Evolutionary conservation across 2,888 invertebrate species (phyloP).

Genomic region (Trachelus iudaicus): DNA sequence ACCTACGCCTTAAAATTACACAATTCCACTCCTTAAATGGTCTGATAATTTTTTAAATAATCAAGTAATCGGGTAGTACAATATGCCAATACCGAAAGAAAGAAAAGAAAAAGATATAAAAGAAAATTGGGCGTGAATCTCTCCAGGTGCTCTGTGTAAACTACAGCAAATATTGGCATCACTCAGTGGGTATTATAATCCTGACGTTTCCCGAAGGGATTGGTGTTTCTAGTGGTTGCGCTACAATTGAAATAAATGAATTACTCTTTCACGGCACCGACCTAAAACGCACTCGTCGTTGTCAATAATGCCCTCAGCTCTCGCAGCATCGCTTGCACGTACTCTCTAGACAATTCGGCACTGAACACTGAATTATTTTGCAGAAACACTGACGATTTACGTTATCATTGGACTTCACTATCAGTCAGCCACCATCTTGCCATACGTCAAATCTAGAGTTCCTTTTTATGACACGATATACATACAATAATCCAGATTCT

Average conservation of each 20-base stretch:
- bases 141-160: background rate
- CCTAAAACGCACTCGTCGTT: conserved; percentile 10
- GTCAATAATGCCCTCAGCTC: conserved; percentile 10
- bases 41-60: background rate
- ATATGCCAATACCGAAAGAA: background rate
- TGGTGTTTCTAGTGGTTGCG: conserved; percentile 1
- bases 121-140: background rate
- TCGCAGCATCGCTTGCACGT: conserved; percentile 24
- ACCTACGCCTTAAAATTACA: background rate
- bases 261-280: conserved; percentile 1
- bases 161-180: conserved; percentile 5
- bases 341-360: conserved; percentile 16
- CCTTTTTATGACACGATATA: background rate
- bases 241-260: background rate
- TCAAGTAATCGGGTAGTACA: background rate
- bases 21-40: background rate
- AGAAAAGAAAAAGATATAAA: background rate
- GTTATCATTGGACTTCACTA: conserved; percentile 42
- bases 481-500: background rate
- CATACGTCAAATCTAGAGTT: conserved; percentile 42
- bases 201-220: conserved; percentile 19
- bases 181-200: conserved; percentile 14
- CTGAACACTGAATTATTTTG: conserved; percentile 11
- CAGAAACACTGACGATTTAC: conserved; percentile 33
- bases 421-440: conserved; percentile 48